phyloP scores from a whole-genome alignment of 35 echinoderm and acorn worm genomes.

The Acanthaster planci region DNA sequence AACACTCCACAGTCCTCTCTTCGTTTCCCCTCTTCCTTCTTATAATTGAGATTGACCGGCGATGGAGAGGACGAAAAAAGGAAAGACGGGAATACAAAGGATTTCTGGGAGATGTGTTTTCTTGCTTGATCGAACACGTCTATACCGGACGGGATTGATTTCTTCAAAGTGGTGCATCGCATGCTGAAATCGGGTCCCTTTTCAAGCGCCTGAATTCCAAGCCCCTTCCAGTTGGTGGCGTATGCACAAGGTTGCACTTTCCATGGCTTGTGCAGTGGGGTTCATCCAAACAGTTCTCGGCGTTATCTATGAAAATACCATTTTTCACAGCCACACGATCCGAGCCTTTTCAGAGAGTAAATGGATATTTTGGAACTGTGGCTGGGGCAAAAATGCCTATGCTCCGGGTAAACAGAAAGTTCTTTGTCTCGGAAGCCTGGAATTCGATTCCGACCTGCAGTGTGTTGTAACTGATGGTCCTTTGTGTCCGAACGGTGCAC shows the following conservation, averaged over 20 bases:
- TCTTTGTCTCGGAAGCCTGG: background rate
- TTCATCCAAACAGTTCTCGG: too few species aligned
- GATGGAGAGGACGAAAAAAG: background rate
- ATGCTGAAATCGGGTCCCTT: too few species aligned
- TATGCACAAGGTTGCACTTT: too few species aligned
- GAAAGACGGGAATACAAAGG: background rate
- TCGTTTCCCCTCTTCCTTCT: slow-evolving; percentile 13
- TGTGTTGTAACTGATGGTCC: background rate
- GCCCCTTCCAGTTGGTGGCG: background rate
- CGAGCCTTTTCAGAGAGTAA: background rate
- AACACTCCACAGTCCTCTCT: background rate
- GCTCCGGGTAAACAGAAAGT: background rate
- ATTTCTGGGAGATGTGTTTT: slow-evolving; percentile 1
- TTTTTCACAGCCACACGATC: background rate
- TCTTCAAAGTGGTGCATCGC: too few species aligned
- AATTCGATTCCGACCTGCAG: slow-evolving; percentile 5
- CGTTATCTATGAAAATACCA: too few species aligned
- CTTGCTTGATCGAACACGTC: too few species aligned
- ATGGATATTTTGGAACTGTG: slow-evolving; percentile 10
- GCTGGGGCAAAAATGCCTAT: background rate
- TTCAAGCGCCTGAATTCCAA: too few species aligned
- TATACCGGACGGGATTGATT: too few species aligned
- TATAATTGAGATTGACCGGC: slow-evolving; percentile 28
- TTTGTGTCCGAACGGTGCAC: background rate
- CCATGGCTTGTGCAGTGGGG: too few species aligned